Conservation (phyloP, 2,113 vertebrate genomes). For the Semnornis frantzii region DNA sequence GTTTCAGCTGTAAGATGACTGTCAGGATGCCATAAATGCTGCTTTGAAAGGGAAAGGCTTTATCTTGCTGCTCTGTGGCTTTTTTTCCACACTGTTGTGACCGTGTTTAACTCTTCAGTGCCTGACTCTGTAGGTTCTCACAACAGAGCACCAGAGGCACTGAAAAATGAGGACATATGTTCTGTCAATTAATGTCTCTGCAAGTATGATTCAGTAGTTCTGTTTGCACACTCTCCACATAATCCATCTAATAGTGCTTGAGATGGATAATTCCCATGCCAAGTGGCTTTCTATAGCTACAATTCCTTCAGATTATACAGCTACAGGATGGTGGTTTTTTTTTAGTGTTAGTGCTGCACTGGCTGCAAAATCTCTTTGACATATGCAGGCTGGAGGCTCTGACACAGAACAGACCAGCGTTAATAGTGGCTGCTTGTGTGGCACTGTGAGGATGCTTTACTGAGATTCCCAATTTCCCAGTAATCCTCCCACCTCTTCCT, state of each 20-base stretch:
- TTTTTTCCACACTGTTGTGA: neutral
- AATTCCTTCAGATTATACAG: neutral
- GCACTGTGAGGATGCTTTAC: neutral
- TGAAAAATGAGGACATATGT: neutral
- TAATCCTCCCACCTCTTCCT: neutral
- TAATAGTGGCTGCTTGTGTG: neutral
- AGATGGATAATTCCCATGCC: neutral
- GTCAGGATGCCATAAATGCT: neutral
- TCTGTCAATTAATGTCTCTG: neutral
- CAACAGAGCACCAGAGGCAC: neutral
- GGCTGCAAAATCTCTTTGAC: too few relatives aligned
- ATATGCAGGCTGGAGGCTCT: neutral
- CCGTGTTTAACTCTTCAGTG: neutral
- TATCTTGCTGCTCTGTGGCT: neutral
- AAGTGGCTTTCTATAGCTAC: neutral
- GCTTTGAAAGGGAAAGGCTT: neutral
- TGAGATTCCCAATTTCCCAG: neutral
- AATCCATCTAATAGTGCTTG: neutral
- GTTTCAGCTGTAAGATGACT: conserved; percentile 32
- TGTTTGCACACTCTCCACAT: neutral
- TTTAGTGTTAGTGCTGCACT: neutral
- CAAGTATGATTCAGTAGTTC: neutral
- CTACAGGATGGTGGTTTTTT: neutral
- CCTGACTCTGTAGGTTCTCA: neutral
- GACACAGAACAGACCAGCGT: neutral